Percentiles rank a stretch among this genome's conserved stretches.
Evolutionary conservation across 2,113 vertebrate species (phyloP).

Genomic region (Barbus barbus): DNA sequence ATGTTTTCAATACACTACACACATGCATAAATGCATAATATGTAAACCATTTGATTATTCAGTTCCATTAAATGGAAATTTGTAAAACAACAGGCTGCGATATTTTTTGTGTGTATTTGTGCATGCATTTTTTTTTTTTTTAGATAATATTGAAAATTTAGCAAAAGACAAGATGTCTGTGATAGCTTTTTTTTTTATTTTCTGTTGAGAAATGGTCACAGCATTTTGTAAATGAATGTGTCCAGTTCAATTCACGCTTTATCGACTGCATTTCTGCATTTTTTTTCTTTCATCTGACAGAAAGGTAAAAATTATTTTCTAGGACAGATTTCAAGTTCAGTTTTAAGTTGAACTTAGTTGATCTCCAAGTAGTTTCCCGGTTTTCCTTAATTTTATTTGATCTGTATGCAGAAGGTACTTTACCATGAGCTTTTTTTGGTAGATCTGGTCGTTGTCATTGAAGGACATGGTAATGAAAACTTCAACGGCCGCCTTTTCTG

Average conservation of each 20-base stretch:
- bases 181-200: not conserved
- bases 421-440: constrained; percentile 51
- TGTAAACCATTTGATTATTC: not conserved
- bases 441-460: constrained; percentile 56
- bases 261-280: too few species aligned
- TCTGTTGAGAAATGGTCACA: not conserved
- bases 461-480: constrained; percentile 59
- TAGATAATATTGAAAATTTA: not conserved
- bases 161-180: not conserved
- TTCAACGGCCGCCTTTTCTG: constrained; percentile 47
- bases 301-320: not conserved
- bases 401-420: not conserved
- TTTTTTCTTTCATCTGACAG: not conserved
- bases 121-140: not conserved
- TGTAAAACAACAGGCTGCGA: not conserved
- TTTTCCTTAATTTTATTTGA: not conserved
- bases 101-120: not conserved
- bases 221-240: not conserved
- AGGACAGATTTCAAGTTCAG: too few species aligned
- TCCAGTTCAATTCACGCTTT: not conserved
- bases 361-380: too few species aligned
- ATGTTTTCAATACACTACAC: not conserved
- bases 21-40: not conserved
- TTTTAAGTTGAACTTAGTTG: too few species aligned
- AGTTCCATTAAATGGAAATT: not conserved